Evolutionary conservation across 2,888 invertebrate genomes (phyloP).

Genomic region (Trilocha varians): DNA sequence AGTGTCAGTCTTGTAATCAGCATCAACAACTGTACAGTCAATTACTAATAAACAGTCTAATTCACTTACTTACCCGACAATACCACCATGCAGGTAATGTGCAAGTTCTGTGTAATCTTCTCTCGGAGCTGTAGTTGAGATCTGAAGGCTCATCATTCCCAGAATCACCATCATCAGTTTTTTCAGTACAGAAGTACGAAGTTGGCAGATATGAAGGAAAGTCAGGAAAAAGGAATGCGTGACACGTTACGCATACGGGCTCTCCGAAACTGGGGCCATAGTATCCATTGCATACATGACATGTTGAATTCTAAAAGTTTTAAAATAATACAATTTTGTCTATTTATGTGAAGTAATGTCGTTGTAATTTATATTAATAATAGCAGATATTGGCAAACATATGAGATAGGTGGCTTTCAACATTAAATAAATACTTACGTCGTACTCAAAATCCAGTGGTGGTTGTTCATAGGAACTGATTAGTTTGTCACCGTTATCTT

Average conservation of each 20-base stretch:
- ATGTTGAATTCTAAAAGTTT: slow-evolving; percentile 76
- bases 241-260: slow-evolving; percentile 93
- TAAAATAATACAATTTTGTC: neutral
- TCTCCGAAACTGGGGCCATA: slow-evolving; percentile 94
- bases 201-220: slow-evolving; percentile 72
- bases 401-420: no score
- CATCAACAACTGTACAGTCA: no score
- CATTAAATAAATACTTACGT: slow-evolving; percentile 43
- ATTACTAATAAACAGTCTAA: neutral
- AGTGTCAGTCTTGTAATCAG: no score
- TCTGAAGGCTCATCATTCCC: slow-evolving; percentile 95
- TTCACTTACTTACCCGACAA: slow-evolving; percentile 39
- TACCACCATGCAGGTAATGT: slow-evolving; percentile 53
- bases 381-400: no score
- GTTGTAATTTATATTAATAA: no score
- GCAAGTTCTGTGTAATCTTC: slow-evolving; percentile 49
- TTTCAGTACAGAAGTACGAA: slow-evolving; percentile 66
- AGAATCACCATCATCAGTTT: slow-evolving; percentile 91
- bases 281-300: slow-evolving; percentile 91
- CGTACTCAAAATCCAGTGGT: slow-evolving; percentile 55
- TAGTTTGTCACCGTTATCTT: slow-evolving; percentile 59
- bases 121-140: slow-evolving; percentile 70
- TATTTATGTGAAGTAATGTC: no score
- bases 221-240: slow-evolving; percentile 92
- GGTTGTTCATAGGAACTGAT: slow-evolving; percentile 39